These are phyloP conservation scores for Lasiommata megera DNA, from an alignment of 2,888 invertebrate species.

Conservation along the genomic window DNA sequence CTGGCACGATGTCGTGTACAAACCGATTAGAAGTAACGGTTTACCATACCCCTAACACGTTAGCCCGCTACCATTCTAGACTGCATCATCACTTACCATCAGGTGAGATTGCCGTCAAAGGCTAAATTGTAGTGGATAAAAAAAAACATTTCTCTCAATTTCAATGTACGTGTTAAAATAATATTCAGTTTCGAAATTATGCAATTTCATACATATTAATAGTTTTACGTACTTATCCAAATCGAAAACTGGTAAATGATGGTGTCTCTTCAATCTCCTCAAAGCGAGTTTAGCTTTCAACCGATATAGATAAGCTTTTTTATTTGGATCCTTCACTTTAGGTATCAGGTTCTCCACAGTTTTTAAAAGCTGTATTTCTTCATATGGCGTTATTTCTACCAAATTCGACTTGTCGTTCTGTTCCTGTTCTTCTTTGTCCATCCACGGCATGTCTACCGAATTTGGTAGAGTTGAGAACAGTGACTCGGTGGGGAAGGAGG, in stretches of 20 bases:
- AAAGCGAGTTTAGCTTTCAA: slow-evolving; percentile 59
- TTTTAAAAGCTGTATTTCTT: slow-evolving; percentile 70
- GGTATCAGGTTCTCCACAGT: slow-evolving; percentile 59
- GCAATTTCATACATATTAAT: too few relatives aligned
- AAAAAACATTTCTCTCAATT: too few relatives aligned
- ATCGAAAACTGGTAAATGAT: slow-evolving; percentile 67
- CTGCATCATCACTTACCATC: too few relatives aligned
- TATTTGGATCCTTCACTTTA: slow-evolving; percentile 53
- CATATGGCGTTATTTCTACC: slow-evolving; percentile 62
- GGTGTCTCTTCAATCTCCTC: slow-evolving; percentile 65
- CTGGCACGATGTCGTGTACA: too few relatives aligned
- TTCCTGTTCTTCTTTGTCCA: slow-evolving; percentile 40
- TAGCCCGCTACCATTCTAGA: too few relatives aligned
- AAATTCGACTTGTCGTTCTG: slow-evolving; percentile 37
- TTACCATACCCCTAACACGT: too few relatives aligned
- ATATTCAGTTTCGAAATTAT: too few relatives aligned
- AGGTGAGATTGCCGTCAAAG: too few relatives aligned
- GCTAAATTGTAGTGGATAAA: too few relatives aligned
- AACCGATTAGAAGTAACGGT: too few relatives aligned
- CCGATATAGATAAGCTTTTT: slow-evolving; percentile 50
- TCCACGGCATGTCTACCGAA: slow-evolving; percentile 63
- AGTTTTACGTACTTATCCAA: slow-evolving; percentile 68
- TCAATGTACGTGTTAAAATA: too few relatives aligned
- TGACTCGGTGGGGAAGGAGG: slow-evolving; percentile 44
- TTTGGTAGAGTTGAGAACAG: slow-evolving; percentile 60